Evolutionary conservation across 2,888 invertebrate species (phyloP), one percentile per base, ranked within the genome.

Genomic region (Protophormia terraenovae): DNA sequence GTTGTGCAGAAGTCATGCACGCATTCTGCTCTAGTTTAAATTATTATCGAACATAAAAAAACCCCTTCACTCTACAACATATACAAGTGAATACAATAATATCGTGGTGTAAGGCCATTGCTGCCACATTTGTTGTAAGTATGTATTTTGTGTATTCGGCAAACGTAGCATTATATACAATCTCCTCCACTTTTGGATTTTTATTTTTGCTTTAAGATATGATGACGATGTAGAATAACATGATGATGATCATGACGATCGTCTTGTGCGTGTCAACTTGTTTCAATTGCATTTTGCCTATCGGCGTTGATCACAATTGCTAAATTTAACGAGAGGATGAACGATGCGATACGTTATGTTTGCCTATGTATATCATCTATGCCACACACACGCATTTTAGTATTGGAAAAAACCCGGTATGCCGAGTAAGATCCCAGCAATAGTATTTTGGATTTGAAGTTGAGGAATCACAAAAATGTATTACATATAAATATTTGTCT

Each of bases 251-350:
- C 62, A 69, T 64, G 64, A n/a, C n/a, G n/a, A 55, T 72, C 80
- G 64, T 82, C 73, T 69, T 82, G 69, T 79, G 82, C 78, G 81
- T 75, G 84, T 79, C 75, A 77, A 83, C 79, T 77, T 86, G 38
- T 79, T 86, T 83, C 78, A 72, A 78, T 86, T 60, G 75, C 62
- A 76, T 83, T 47, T 66, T 77, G 72, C 45, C 72, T 83, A 86
- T 84, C 84, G 84, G 84, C 80, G 84, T 78, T 84, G 86, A 87
- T 87, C 86, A 60, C 81, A 86, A 86, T 83, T 85, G 87, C 86
- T 73, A 83, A 83, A 77, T 81, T 83, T 83, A 83, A 86, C 80
- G 73, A 86, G 76, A 60, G 75, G 58, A 75, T 83, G 78, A 82
- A 86, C 83, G 77, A 82, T 64, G 77, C 64, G 66, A 69, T 73